These are phyloP conservation scores for honey bee (Apis mellifera) DNA, from an alignment of 1,140 invertebrate species.

Conservation along the genomic window DNA sequence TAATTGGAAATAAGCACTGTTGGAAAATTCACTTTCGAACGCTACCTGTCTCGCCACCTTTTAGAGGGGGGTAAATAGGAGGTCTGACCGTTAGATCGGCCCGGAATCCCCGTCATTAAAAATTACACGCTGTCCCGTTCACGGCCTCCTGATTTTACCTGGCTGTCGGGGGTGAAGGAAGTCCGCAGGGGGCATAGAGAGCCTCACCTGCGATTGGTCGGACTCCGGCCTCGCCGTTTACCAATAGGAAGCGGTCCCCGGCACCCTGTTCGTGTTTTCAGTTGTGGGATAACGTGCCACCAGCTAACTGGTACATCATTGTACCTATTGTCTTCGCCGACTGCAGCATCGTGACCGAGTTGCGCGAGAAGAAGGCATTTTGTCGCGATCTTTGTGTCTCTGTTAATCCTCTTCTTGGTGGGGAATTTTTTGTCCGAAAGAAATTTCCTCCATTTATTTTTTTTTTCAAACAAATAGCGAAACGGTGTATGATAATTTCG, in stretches of 20 bases:
- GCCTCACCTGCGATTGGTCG: slow-evolving; percentile 72
- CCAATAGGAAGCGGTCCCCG: slow-evolving; percentile 75
- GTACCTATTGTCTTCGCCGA: slow-evolving; percentile 74
- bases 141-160: slow-evolving; percentile 75
- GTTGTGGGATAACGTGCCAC: slow-evolving; percentile 63
- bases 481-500: too few relatives aligned
- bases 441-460: too few relatives aligned
- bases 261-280: slow-evolving; percentile 66
- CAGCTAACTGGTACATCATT: slow-evolving; percentile 75
- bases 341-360: slow-evolving; percentile 68
- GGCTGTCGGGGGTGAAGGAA: slow-evolving; percentile 67
- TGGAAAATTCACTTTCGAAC: neutral
- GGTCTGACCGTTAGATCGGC: neutral
- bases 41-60: too few relatives aligned
- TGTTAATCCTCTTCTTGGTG: neutral
- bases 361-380: neutral
- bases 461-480: too few relatives aligned
- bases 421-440: too few relatives aligned
- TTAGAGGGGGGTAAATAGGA: neutral
- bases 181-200: slow-evolving; percentile 63
- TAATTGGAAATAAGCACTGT: too few relatives aligned
- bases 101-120: slow-evolving; percentile 9
- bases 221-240: slow-evolving; percentile 55
- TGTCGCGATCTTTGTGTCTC: neutral
- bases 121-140: slow-evolving; percentile 39